Conservation (phyloP, 2,888 invertebrate species). For the Trichogramma evanescens region DNA sequence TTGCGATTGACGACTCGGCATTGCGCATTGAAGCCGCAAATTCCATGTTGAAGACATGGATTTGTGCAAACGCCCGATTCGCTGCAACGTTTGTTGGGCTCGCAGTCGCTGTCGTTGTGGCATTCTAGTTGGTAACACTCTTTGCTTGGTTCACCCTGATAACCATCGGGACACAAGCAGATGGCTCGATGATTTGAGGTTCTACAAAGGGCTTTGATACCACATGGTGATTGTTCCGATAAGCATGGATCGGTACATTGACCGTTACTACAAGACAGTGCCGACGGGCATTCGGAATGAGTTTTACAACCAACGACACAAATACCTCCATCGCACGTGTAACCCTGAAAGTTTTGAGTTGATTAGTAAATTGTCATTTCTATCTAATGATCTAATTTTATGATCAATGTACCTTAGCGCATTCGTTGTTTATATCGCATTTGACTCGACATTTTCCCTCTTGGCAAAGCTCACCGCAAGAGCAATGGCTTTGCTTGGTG, state of each 20-base stretch:
- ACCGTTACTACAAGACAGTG: slow-evolving; percentile 64
- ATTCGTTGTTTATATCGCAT: slow-evolving; percentile 64
- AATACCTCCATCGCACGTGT: slow-evolving; percentile 64
- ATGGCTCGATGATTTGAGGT: slow-evolving; percentile 75
- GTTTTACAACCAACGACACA: slow-evolving; percentile 75
- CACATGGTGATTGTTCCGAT: slow-evolving; percentile 62
- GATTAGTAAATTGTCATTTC: slow-evolving; percentile 4
- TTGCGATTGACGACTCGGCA: slow-evolving; percentile 70
- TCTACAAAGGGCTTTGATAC: slow-evolving; percentile 72
- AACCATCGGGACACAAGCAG: slow-evolving; percentile 82
- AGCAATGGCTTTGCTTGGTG: slow-evolving; percentile 60
- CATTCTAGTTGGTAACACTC: slow-evolving; percentile 75
- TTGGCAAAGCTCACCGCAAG: slow-evolving; percentile 74
- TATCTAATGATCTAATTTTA: not conserved
- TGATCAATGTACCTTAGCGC: slow-evolving; percentile 48
- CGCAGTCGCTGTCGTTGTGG: slow-evolving; percentile 68
- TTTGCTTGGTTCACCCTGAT: slow-evolving; percentile 70
- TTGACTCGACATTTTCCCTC: slow-evolving; percentile 66
- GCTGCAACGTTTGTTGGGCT: slow-evolving; percentile 68
- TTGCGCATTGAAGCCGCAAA: slow-evolving; percentile 79
- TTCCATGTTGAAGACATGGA: slow-evolving; percentile 68
- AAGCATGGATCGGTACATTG: slow-evolving; percentile 68
- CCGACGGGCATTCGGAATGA: slow-evolving; percentile 71
- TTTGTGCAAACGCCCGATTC: slow-evolving; percentile 68
- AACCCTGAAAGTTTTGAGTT: slow-evolving; percentile 54